A percentile compares a stretch with the other conserved stretches of the same genome.
These are phyloP conservation scores for Pygocentrus nattereri DNA, from an alignment of 2,797 vertebrate genomes.

Conservation along the genomic window DNA sequence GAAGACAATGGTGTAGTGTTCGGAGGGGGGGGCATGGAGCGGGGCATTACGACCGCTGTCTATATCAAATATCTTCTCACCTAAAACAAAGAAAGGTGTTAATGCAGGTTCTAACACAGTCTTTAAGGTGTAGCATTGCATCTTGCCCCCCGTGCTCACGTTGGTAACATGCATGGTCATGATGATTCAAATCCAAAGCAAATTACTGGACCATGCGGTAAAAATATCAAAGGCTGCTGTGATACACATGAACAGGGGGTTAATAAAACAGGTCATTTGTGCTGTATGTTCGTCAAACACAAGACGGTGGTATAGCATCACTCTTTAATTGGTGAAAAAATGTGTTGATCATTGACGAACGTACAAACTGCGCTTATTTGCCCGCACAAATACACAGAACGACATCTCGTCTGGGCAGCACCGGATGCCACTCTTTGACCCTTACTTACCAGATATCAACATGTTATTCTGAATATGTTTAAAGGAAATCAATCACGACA, in stretches of 20 bases:
- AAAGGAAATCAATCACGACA: no score
- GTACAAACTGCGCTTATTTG: no score
- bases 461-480: no score
- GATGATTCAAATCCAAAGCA: neutral
- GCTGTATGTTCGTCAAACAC: neutral
- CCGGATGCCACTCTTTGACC: no score
- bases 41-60: conserved; percentile 94
- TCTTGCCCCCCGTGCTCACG: neutral
- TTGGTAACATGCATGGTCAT: neutral
- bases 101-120: neutral
- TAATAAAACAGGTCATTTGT: neutral
- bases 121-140: neutral
- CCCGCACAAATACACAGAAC: no score
- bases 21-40: conserved; percentile 94
- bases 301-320: neutral
- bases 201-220: neutral
- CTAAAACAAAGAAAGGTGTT: conserved; percentile 71
- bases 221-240: neutral
- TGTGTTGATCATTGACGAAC: no score
- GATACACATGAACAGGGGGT: neutral
- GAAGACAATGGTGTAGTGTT: conserved; percentile 99
- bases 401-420: no score
- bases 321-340: no score
- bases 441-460: no score
- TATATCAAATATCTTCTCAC: conserved; percentile 94